Conservation (phyloP, 2,113 vertebrate species). For the Australoheros scitulus region DNA sequence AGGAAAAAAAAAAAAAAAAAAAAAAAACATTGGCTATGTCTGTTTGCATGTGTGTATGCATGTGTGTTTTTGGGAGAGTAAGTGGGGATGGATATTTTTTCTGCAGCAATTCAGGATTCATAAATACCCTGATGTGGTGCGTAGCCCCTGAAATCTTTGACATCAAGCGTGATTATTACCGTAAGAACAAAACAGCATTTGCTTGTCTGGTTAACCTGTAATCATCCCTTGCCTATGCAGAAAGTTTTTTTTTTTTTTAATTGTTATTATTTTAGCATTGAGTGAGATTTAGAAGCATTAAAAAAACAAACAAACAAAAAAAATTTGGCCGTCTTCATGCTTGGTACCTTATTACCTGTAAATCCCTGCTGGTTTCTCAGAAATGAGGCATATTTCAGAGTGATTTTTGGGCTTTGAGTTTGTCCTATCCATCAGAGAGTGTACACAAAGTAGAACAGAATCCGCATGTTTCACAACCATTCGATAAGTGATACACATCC, state of each 20-base stretch:
- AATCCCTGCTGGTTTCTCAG: slow-evolving; percentile 43
- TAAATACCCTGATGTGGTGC: not conserved
- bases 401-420: slow-evolving; percentile 19
- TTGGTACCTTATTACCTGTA: slow-evolving; percentile 40
- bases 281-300: not conserved
- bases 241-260: not conserved
- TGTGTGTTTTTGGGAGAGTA: not conserved
- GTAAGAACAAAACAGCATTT: slow-evolving; percentile 15
- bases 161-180: slow-evolving; percentile 29
- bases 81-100: slow-evolving; percentile 20
- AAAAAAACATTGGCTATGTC: slow-evolving; percentile 7
- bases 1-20: not conserved
- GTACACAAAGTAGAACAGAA: not conserved
- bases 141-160: slow-evolving; percentile 18
- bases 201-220: not conserved
- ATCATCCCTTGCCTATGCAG: slow-evolving; percentile 5
- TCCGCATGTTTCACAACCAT: slow-evolving; percentile 30
- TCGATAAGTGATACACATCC: not conserved
- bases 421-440: slow-evolving; percentile 3
- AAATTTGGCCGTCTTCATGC: not conserved
- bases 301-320: too few species aligned
- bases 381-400: slow-evolving; percentile 8
- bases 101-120: slow-evolving; percentile 14
- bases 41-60: slow-evolving; percentile 6
- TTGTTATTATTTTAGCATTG: not conserved